phyloP scores from a whole-genome alignment of 1,140 invertebrate species.

The Papilio aristodemus region DNA sequence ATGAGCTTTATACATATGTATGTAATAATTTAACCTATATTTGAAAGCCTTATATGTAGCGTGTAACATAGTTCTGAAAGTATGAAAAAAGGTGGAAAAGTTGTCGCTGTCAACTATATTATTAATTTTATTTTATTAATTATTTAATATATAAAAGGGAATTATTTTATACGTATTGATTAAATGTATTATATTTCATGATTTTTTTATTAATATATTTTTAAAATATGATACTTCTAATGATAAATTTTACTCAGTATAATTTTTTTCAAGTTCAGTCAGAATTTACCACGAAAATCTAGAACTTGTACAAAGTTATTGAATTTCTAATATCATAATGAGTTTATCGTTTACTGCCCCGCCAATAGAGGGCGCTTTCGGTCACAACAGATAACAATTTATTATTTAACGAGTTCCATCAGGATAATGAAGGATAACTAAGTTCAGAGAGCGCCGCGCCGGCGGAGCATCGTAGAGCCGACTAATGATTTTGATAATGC shows the following conservation, averaged over 20 bases:
- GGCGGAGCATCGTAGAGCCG: neutral
- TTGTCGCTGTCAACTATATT: too few relatives aligned
- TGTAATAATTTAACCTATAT: too few relatives aligned
- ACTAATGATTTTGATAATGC: slow-evolving; percentile 13
- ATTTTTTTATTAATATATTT: too few relatives aligned
- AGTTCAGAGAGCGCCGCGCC: slow-evolving; percentile 10
- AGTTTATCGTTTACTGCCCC: slow-evolving; percentile 3
- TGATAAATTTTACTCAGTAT: neutral
- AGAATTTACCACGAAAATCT: neutral
- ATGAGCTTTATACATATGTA: too few relatives aligned
- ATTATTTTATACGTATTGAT: too few relatives aligned
- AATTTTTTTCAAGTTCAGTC: neutral
- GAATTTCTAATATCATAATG: slow-evolving; percentile 4
- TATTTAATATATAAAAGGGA: too few relatives aligned
- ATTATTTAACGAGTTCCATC: slow-evolving; percentile 24
- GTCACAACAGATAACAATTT: slow-evolving; percentile 18
- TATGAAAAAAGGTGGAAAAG: too few relatives aligned
- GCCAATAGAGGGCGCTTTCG: slow-evolving; percentile 1
- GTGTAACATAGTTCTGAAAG: too few relatives aligned
- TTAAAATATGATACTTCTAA: too few relatives aligned
- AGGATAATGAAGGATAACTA: slow-evolving; percentile 19
- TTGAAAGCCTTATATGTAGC: too few relatives aligned
- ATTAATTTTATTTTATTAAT: too few relatives aligned
- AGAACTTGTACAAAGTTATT: slow-evolving; percentile 5
- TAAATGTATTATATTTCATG: too few relatives aligned